These are phyloP conservation scores for Montipora sp. DNA, from an alignment of 64 coral and sea anemone genomes.

Conservation along the genomic window DNA sequence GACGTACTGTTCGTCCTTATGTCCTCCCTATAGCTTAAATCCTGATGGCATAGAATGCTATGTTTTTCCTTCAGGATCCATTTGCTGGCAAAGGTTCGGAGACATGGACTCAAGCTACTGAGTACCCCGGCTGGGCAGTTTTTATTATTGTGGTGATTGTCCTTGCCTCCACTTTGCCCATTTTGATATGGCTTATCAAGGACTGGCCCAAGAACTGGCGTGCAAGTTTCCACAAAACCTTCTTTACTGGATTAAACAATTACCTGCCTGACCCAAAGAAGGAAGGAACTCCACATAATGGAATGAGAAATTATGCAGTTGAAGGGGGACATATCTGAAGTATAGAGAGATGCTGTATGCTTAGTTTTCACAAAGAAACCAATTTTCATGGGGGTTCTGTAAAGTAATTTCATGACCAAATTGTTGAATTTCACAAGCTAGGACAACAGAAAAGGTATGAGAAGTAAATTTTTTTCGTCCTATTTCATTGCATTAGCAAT, in stretches of 20 bases:
- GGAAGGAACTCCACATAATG: not conserved
- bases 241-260: constrained; percentile 90
- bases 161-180: constrained; percentile 86
- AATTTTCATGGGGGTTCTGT: too few relatives aligned
- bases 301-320: not conserved
- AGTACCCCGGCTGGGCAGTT: constrained; percentile 76
- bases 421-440: too few relatives aligned
- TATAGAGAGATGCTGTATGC: not conserved
- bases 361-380: too few relatives aligned
- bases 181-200: constrained; percentile 87
- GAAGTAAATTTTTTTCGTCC: too few relatives aligned
- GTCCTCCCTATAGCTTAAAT: not conserved
- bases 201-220: constrained; percentile 98
- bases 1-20: too few relatives aligned
- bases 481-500: too few relatives aligned
- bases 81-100: constrained; percentile 30
- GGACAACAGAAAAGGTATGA: too few relatives aligned
- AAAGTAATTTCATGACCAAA: too few relatives aligned
- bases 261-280: constrained; percentile 85
- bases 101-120: not conserved
- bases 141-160: constrained; percentile 81
- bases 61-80: constrained; percentile 22
- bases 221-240: constrained; percentile 75
- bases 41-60: not conserved
- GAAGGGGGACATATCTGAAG: not conserved